Conservation (phyloP, 2,888 invertebrate genomes). For the Stenchaetothrips biformis region DNA sequence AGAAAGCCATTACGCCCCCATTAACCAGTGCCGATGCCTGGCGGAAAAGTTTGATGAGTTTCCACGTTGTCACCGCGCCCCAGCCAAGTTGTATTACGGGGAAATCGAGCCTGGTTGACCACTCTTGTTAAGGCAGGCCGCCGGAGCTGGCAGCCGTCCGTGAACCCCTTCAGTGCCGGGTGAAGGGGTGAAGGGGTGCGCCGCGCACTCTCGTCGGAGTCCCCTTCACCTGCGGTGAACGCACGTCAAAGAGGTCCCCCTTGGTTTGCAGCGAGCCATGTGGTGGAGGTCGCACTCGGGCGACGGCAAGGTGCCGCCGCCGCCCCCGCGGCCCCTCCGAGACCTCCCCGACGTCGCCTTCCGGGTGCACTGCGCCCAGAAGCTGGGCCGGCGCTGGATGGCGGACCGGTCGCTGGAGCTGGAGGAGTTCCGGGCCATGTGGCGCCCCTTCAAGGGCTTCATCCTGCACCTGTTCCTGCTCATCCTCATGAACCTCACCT, state of each 20-base stretch:
- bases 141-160: too few species aligned
- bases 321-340: not conserved
- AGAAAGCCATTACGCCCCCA: constrained; percentile 2
- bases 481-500: not conserved
- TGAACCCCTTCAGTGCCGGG: too few species aligned
- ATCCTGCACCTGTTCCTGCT: constrained; percentile 3
- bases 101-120: too few species aligned
- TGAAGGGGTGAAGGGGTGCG: too few species aligned
- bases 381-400: not conserved
- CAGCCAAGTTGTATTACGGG: too few species aligned
- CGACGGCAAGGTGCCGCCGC: not conserved
- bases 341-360: not conserved
- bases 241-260: too few species aligned
- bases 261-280: too few species aligned
- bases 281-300: not conserved
- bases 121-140: too few species aligned
- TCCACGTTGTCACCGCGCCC: not conserved
- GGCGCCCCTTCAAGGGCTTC: not conserved
- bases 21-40: not conserved
- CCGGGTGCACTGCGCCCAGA: not conserved
- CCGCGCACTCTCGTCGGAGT: too few species aligned
- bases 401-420: constrained; percentile 7
- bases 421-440: constrained; percentile 15
- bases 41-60: constrained; percentile 12
- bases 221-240: too few species aligned